Evolutionary conservation across 2,113 vertebrate species (phyloP), one percentile per base, ranked within the genome.

Genomic region (Podarcis muralis): DNA sequence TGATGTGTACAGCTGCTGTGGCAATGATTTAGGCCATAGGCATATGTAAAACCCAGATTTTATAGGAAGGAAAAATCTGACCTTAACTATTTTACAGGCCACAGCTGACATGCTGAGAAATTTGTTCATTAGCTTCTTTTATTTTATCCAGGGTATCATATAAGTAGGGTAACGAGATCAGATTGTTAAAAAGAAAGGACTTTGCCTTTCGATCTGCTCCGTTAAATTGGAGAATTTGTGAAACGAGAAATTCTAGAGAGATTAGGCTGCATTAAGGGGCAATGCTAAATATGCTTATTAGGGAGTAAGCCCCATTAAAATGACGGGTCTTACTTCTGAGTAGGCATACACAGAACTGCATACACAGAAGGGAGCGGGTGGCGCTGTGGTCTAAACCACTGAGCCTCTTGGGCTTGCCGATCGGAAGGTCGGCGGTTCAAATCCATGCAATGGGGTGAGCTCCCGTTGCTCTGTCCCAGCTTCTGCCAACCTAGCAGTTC

Each of bases 21-120:
- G 43, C 77, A 78, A 18, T n/a, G 88, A 89, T 90, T 92, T 59
- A 86, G 85, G 85, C 85, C 91, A 88, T 84, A 57, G 83, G 0
- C 25, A 85, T 65, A 85, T 91, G 48, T 88, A 53, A 87, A 87
- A 71, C 88, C 9, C 69, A 91, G 68, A 89, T 94, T 78, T 69
- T 62, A 76, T n/a, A 84, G 87, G 43, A 83, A 93, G 23, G 43
- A 79, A 92, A 82, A 87, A 37, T 91, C 62, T 35, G 23, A n/a
- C 27, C 84, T 87, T 75, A 32, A 37, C 72, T 5, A 48, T 86
- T 82, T 92, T 57, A 72, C n/a, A 11, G 11, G n/a, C 48, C 78
- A 86, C 59, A 87, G 76, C 25, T 2, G 40, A 81, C 23, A 16
- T 7, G 35, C 30, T 57, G 30, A 6, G 84, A 85, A 53, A 53